Base-by-base conservation (phyloP, 2,888 invertebrate genomes). In the Ennomos fuscantarius region DNA sequence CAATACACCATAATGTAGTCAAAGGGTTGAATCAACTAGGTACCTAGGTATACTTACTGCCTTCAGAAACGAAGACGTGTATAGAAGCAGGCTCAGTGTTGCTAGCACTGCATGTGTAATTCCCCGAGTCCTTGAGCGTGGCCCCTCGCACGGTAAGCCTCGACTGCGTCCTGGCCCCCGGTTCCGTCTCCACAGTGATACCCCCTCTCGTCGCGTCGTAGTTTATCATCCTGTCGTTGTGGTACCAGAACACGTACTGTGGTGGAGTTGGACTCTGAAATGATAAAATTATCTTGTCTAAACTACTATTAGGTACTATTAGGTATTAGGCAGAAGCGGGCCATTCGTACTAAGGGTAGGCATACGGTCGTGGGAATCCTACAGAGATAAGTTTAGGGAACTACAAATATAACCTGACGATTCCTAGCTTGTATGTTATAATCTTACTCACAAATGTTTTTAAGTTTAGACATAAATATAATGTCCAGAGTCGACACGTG, bases 231-330 rank as follows among this genome's bases (percentile, higher is more conserved):
- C 96, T 95, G 84, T 96, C 96, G 89, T 98, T 97, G 93, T 98
- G 98, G 92, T 97, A 98, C 98, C 98, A 98, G 93, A 97, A 98
- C 71, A 98, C 97, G 93, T 97, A 98, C 84, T 97, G 97, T 31
- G 98, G 97, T 56, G 97, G 97, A 66, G 96, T 96, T 50, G 98
- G 97, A 85, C 97, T 97, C 97, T 97, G 94, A 3, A 94, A 94
- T 65, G 6, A 24, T 1, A 5, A 24, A 24, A 24, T 24, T 2
- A n/a, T n/a, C n/a, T n/a, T n/a, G n/a, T n/a, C n/a, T n/a, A n/a
- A n/a, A n/a, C n/a, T n/a, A n/a, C n/a, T n/a, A n/a, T n/a, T n/a
- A n/a, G n/a, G n/a, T n/a, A n/a, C n/a, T n/a, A n/a, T n/a, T n/a
- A n/a, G n/a, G n/a, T n/a, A n/a, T n/a, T n/a, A n/a, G n/a, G n/a